phyloP scores from a whole-genome alignment of 2,888 invertebrate genomes.

The Auanema sp. region DNA sequence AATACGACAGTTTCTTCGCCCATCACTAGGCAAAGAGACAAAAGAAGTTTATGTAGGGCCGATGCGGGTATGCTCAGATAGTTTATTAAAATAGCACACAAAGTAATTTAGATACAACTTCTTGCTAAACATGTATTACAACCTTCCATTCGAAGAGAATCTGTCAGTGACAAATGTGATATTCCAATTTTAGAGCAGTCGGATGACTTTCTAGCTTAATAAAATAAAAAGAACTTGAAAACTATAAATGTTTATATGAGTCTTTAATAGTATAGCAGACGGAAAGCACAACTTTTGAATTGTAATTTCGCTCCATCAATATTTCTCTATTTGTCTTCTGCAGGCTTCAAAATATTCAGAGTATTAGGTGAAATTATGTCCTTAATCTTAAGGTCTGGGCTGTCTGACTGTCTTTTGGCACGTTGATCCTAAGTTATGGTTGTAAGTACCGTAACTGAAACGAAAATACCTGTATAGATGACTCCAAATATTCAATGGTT shows the following conservation, averaged over 20 bases:
- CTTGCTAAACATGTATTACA: conserved; percentile 15
- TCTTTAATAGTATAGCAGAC: too few relatives aligned
- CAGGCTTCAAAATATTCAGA: too few relatives aligned
- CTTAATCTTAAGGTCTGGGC: too few relatives aligned
- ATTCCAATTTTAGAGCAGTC: conserved; percentile 18
- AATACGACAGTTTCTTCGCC: conserved; percentile 19
- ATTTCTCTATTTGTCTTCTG: too few relatives aligned
- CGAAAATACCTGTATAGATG: conserved; percentile 20
- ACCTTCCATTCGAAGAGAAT: conserved; percentile 13
- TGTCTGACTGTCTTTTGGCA: too few relatives aligned
- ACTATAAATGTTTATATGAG: too few relatives aligned
- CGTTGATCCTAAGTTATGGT: too few relatives aligned
- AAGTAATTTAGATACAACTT: conserved; percentile 14
- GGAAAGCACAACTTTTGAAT: too few relatives aligned
- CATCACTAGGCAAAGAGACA: conserved; percentile 6
- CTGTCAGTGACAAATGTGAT: conserved; percentile 12
- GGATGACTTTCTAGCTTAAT: conserved; percentile 20
- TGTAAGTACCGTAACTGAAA: too few relatives aligned
- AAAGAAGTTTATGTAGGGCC: conserved; percentile 15
- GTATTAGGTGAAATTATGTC: too few relatives aligned
- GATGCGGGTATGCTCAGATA: conserved; percentile 10
- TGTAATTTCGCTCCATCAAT: too few relatives aligned
- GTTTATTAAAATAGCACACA: not conserved
- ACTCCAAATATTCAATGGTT: conserved; percentile 26
- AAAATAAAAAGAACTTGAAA: too few relatives aligned